phyloP scores from a whole-genome alignment of 2,888 invertebrate species.

The Celastrina argiolus region DNA sequence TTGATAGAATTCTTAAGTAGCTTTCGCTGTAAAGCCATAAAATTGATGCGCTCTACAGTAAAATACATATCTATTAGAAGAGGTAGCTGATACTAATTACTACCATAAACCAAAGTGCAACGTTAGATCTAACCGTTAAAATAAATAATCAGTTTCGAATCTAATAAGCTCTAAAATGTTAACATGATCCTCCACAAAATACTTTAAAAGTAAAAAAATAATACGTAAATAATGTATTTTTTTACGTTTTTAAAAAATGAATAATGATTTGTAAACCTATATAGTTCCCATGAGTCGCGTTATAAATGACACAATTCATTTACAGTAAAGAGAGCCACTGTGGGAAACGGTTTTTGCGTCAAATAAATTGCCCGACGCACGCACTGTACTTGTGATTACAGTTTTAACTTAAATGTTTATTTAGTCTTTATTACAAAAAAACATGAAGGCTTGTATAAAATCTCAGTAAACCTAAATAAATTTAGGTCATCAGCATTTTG shows the following conservation, averaged over 20 bases:
- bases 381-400: neutral
- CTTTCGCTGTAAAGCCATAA: neutral
- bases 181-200: too few relatives aligned
- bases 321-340: neutral
- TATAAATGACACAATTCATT: neutral
- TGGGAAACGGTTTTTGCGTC: neutral
- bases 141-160: neutral
- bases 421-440: neutral
- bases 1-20: neutral
- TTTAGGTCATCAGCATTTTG: neutral
- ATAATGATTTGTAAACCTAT: neutral
- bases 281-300: neutral
- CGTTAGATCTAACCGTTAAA: neutral
- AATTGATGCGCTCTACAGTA: neutral
- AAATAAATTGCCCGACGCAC: neutral
- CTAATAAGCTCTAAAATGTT: neutral
- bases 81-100: neutral
- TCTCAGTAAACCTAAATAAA: neutral
- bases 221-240: too few relatives aligned
- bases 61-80: neutral
- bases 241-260: neutral
- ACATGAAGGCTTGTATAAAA: neutral
- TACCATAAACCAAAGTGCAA: neutral
- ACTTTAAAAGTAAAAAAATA: too few relatives aligned
- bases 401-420: neutral